A percentile compares a stretch with the other conserved stretches of the same genome.
These are phyloP conservation scores for Andrena marginata DNA, from an alignment of 2,888 invertebrate genomes.

Conservation along the genomic window DNA sequence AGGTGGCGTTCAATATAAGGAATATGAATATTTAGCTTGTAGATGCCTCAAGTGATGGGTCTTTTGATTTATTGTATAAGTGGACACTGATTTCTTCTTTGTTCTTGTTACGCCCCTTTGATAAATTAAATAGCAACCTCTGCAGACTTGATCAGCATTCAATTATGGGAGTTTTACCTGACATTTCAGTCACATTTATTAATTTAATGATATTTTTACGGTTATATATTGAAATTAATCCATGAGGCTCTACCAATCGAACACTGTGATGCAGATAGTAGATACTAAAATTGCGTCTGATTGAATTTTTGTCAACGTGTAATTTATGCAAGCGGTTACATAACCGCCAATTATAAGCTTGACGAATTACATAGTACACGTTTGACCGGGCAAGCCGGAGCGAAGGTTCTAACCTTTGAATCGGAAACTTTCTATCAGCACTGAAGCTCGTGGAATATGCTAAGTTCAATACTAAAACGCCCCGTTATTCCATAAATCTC, in stretches of 20 bases:
- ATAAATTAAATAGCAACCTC: background rate
- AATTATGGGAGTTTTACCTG: background rate
- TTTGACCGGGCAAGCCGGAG: constrained; percentile 43
- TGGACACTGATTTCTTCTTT: no score
- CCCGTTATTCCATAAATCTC: constrained; percentile 53
- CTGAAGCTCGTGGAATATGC: constrained; percentile 33
- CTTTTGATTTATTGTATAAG: no score
- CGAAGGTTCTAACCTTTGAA: constrained; percentile 55
- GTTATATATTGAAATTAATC: background rate
- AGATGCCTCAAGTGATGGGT: no score
- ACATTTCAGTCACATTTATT: background rate
- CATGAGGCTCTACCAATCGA: background rate
- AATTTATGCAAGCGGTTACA: constrained; percentile 59
- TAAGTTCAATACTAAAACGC: constrained; percentile 52
- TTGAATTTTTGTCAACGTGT: constrained; percentile 46
- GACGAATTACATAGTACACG: constrained; percentile 44
- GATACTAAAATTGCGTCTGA: constrained; percentile 26
- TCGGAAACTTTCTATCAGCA: constrained; percentile 51
- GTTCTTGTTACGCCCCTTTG: no score
- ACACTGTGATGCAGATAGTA: constrained; percentile 11
- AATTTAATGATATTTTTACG: background rate
- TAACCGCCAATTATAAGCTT: constrained; percentile 49
- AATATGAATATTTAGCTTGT: no score
- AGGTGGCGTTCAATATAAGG: no score
- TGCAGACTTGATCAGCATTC: background rate